Base-by-base conservation (phyloP, 2,888 invertebrate genomes). In the Aspidiotus destructor region DNA sequence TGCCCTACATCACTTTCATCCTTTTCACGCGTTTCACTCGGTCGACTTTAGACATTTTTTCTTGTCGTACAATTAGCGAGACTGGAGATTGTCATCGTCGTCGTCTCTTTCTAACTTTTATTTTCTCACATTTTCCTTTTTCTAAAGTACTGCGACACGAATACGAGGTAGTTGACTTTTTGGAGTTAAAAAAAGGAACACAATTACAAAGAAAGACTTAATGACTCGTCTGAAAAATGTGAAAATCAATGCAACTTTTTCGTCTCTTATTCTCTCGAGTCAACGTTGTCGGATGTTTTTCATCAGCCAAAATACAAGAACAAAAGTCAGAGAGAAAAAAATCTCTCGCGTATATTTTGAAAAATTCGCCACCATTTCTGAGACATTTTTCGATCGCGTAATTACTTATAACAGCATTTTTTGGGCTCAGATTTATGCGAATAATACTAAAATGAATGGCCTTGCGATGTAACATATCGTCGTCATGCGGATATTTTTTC, bases 221-320 rank as follows among this genome's bases (percentile, higher is more conserved):
- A 48, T 48, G 48, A 48, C 48, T 48, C 28, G 48, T 48, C 48
- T 48, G n/a, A 48, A 48, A 48, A 48, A 48, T 48, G 48, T 48
- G 13, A 48, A 48, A 48, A 48, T 48, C 48, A n/a, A 48, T 48
- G n/a, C n/a, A 48, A 48, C 48, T 13, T 48, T 48, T 48, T n/a
- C 1, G 2, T 48, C 48, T n/a, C n/a, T 44, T 13, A 13, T 10
- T 13, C 10, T 48, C n/a, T 48, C 48, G 11, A 3, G 10, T 48
- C 48, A 6, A 48, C 10, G 11, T 48, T 13, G n/a, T n/a, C 48
- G 48, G 11, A 11, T 11, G 11, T 48, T 13, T 48, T 48, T 48
- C 48, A 48, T 48, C 48, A 11, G 48, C 48, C 48, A 48, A 48
- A 48, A 48, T 48, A 48, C n/a, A n/a, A 6, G 48, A 48, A n/a